Evolutionary conservation across 2,888 invertebrate genomes (phyloP).

Genomic region (Euspilapteryx auroguttella): DNA sequence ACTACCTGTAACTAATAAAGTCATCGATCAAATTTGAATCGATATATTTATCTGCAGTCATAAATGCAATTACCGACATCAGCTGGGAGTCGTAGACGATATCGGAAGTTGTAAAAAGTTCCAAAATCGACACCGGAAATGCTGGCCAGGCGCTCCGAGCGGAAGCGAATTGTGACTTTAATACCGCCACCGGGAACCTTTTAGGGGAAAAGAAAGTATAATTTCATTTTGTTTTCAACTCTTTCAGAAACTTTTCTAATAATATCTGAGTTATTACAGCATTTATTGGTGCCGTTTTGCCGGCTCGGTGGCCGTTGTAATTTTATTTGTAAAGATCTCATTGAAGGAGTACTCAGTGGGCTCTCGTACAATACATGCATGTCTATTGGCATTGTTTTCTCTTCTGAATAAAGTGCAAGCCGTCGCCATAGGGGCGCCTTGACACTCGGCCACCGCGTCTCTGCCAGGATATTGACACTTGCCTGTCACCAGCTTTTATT

Average conservation of each 20-base stretch:
- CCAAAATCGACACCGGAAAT: slow-evolving; percentile 5
- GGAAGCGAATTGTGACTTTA: slow-evolving; percentile 40
- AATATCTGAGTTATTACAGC: slow-evolving; percentile 1
- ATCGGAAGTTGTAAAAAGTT: slow-evolving; percentile 5
- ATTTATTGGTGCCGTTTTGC: no score
- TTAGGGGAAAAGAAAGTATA: slow-evolving; percentile 51
- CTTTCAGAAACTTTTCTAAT: slow-evolving; percentile 20
- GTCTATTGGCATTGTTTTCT: no score
- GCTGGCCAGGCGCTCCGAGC: slow-evolving; percentile 1
- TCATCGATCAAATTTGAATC: no score
- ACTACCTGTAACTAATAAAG: no score
- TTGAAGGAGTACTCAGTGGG: no score
- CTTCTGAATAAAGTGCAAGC: slow-evolving; percentile 39
- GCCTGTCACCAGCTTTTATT: slow-evolving; percentile 41
- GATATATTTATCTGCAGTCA: no score
- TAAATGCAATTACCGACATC: no score
- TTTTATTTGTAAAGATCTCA: no score
- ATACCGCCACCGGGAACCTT: slow-evolving; percentile 50
- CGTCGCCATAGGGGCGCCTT: slow-evolving; percentile 50
- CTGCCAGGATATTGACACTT: slow-evolving; percentile 54
- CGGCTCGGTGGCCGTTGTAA: no score
- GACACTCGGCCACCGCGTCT: slow-evolving; percentile 19
- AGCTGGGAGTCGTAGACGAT: no score
- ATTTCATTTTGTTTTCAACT: slow-evolving; percentile 56
- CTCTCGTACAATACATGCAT: no score